These are phyloP conservation scores for Xestia sexstrigata DNA, from an alignment of 2,888 invertebrate species.

Conservation along the genomic window DNA sequence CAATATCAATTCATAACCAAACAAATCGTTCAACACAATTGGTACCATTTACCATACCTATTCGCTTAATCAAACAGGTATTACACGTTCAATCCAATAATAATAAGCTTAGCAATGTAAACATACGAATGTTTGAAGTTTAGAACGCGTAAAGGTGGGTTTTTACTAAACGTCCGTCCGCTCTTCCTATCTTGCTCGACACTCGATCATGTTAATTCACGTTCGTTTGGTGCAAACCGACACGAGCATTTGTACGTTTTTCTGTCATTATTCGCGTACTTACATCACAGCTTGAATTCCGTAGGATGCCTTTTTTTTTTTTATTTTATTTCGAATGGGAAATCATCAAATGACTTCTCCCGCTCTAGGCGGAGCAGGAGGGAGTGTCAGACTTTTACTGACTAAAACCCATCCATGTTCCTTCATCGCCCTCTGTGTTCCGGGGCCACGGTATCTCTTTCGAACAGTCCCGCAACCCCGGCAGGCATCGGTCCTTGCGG, in stretches of 20 bases:
- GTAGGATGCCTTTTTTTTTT: neutral
- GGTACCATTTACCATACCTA: conserved; percentile 26
- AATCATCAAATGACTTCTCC: too few species aligned
- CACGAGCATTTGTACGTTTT: neutral
- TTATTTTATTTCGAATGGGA: too few species aligned
- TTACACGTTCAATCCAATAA: conserved; percentile 46
- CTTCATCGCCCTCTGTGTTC: too few species aligned
- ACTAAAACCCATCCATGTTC: too few species aligned
- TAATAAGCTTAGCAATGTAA: conserved; percentile 54
- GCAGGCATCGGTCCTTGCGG: too few species aligned
- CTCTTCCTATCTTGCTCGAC: neutral
- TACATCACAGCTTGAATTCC: too few species aligned
- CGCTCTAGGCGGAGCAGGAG: too few species aligned
- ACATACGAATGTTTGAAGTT: conserved; percentile 55
- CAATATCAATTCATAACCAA: conserved; percentile 14
- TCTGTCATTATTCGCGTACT: neutral
- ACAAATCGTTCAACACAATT: conserved; percentile 17
- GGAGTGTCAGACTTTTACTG: too few species aligned
- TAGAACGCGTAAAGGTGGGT: conserved; percentile 40
- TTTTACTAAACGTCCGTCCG: neutral
- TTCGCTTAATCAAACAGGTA: conserved; percentile 47
- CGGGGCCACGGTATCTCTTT: too few species aligned
- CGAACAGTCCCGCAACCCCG: too few species aligned
- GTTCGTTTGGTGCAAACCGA: neutral
- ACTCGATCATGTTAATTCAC: neutral